Evolutionary conservation across 2,797 vertebrate genomes (phyloP).

Genomic region (Cyclopterus lumpus): DNA sequence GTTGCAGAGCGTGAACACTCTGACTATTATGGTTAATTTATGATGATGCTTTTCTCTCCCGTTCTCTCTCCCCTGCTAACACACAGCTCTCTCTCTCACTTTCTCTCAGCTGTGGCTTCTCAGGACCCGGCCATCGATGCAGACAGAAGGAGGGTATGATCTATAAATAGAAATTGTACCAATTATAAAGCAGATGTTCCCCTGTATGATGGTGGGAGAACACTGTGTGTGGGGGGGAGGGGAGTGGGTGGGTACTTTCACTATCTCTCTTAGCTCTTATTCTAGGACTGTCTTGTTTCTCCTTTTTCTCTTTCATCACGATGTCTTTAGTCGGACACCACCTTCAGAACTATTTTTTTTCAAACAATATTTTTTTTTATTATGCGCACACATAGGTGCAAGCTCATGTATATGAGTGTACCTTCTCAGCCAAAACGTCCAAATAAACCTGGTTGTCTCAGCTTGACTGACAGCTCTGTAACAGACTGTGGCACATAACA

Average conservation of each 20-base stretch:
- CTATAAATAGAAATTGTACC: conserved; percentile 84
- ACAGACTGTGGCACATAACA: conserved; percentile 42
- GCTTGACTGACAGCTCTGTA: conserved; percentile 53
- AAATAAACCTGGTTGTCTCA: conserved; percentile 37
- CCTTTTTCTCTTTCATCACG: conserved; percentile 6
- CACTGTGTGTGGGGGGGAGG: conserved; percentile 31
- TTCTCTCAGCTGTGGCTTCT: conserved; percentile 67
- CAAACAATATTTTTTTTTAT: not conserved
- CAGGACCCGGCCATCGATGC: conserved; percentile 68
- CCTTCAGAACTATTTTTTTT: not conserved
- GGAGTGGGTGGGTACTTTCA: conserved; percentile 49
- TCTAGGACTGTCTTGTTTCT: conserved; percentile 30
- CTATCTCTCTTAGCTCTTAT: conserved; percentile 43
- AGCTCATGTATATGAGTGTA: conserved; percentile 17
- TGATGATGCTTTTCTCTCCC: conserved; percentile 58
- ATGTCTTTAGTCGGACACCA: conserved; percentile 9
- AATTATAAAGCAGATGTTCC: conserved; percentile 82
- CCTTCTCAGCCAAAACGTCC: conserved; percentile 28
- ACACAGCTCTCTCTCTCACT: conserved; percentile 42
- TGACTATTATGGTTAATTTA: conserved; percentile 61
- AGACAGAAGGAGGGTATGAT: conserved; percentile 76
- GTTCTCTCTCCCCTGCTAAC: conserved; percentile 35
- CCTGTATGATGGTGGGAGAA: conserved; percentile 70
- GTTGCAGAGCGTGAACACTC: conserved; percentile 40
- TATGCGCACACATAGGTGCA: not conserved